Percentiles rank a stretch among this genome's conserved stretches.
Evolutionary conservation across 2,797 vertebrate genomes (phyloP).

Genomic region (Dallia pectoralis): DNA sequence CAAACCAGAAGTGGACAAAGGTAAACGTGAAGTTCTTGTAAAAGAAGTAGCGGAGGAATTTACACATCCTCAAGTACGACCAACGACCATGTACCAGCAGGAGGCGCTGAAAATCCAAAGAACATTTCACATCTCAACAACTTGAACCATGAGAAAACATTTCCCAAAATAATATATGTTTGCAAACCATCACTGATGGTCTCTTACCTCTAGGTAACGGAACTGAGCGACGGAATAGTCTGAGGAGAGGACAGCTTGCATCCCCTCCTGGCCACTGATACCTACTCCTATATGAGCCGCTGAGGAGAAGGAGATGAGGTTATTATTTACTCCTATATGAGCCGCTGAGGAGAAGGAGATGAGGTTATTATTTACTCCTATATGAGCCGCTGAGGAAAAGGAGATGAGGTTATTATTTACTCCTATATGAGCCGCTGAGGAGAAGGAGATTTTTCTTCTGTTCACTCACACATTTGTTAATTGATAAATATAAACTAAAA

Average conservation of each 20-base stretch:
- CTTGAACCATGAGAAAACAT: background rate
- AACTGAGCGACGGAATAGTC: slow-evolving; percentile 85
- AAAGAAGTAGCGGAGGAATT: slow-evolving; percentile 86
- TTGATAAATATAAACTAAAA: too few relatives aligned
- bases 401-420: slow-evolving; percentile 62
- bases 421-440: slow-evolving; percentile 83
- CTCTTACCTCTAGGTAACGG: slow-evolving; percentile 61
- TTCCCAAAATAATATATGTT: background rate
- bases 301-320: slow-evolving; percentile 40
- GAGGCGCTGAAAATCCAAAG: slow-evolving; percentile 67
- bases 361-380: slow-evolving; percentile 73
- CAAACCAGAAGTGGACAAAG: slow-evolving; percentile 85
- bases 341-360: slow-evolving; percentile 70
- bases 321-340: slow-evolving; percentile 80
- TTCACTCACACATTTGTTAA: too few relatives aligned
- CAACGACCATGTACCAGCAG: slow-evolving; percentile 84
- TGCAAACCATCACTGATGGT: background rate
- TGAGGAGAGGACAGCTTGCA: slow-evolving; percentile 81
- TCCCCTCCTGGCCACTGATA: slow-evolving; percentile 83
- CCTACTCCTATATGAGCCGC: slow-evolving; percentile 86
- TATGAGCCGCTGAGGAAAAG: slow-evolving; percentile 79
- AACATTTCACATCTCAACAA: too few relatives aligned
- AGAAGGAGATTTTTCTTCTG: background rate
- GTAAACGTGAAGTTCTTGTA: slow-evolving; percentile 90
- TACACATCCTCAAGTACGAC: slow-evolving; percentile 88